These are phyloP conservation scores for Leucopsar rothschildi DNA, from an alignment of 2,113 vertebrate species.

Conservation along the genomic window DNA sequence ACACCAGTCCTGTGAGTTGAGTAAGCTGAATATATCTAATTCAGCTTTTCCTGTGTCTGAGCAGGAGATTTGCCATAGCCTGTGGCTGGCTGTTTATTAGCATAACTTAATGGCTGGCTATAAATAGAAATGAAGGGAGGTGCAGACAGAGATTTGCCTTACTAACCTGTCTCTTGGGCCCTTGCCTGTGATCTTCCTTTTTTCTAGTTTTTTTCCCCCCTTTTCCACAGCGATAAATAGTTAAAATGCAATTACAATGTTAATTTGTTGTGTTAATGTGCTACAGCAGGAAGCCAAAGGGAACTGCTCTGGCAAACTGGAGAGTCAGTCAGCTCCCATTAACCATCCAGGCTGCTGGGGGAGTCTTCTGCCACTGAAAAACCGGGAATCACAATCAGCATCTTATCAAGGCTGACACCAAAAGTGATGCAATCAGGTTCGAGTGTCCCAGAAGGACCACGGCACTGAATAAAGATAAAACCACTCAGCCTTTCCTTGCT, in stretches of 20 bases:
- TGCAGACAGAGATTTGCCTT: constrained; percentile 63
- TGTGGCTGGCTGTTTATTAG: constrained; percentile 19
- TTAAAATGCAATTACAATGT: constrained; percentile 92
- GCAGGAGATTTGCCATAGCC: not conserved
- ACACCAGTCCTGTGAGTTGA: accelerated
- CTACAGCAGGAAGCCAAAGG: constrained; percentile 62
- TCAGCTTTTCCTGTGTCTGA: not conserved
- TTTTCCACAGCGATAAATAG: constrained; percentile 70
- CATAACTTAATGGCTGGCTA: constrained; percentile 45
- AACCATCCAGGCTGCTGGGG: constrained; percentile 74
- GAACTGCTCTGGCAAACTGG: constrained; percentile 38
- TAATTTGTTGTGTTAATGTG: constrained; percentile 83
- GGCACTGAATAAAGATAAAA: constrained; percentile 60
- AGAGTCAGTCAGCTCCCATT: constrained; percentile 76
- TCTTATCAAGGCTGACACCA: constrained; percentile 70
- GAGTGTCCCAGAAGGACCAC: constrained; percentile 59
- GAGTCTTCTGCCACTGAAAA: constrained; percentile 17
- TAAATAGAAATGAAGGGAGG: constrained; percentile 75
- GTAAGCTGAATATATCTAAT: not conserved
- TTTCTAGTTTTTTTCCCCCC: constrained; percentile 15
- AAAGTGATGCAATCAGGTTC: constrained; percentile 68
- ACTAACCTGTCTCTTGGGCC: constrained; percentile 61
- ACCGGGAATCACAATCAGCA: constrained; percentile 8
- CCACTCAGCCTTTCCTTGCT: constrained; percentile 3
- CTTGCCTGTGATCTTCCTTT: not conserved